Evolutionary conservation across 2,888 invertebrate genomes (phyloP).

Genomic region (Linyphia triangularis): DNA sequence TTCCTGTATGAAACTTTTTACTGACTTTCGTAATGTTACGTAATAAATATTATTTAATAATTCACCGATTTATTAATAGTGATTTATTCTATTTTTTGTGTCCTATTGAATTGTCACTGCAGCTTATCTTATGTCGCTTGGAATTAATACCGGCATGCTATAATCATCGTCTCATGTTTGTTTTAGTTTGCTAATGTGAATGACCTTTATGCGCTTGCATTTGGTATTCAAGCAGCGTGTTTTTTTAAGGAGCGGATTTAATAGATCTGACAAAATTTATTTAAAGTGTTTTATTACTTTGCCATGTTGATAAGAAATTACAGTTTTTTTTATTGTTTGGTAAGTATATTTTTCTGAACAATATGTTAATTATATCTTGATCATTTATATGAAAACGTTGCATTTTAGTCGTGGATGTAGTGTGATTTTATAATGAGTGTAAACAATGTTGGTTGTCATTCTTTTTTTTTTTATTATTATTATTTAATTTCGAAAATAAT

Average conservation of each 20-base stretch:
- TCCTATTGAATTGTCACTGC: background rate
- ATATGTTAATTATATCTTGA: too few relatives aligned
- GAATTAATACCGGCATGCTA: slow-evolving; percentile 57
- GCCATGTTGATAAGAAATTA: too few relatives aligned
- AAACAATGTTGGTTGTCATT: too few relatives aligned
- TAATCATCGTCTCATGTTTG: slow-evolving; percentile 33
- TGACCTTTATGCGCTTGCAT: slow-evolving; percentile 53
- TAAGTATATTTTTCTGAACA: too few relatives aligned
- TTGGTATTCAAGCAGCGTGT: slow-evolving; percentile 31
- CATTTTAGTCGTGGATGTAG: too few relatives aligned
- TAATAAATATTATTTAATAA: background rate
- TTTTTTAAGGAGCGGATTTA: background rate
- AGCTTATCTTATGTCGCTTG: background rate
- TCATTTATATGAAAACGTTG: too few relatives aligned
- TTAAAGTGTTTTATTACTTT: too few relatives aligned
- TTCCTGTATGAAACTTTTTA: slow-evolving; percentile 46
- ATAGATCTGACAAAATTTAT: too few relatives aligned
- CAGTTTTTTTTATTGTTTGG: too few relatives aligned
- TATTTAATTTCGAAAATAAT: too few relatives aligned
- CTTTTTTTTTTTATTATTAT: too few relatives aligned
- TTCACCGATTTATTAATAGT: background rate
- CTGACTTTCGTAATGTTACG: background rate
- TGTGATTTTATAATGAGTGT: too few relatives aligned
- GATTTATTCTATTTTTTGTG: background rate
- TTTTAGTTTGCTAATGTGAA: slow-evolving; percentile 63